Conservation (phyloP, 2,888 invertebrate species). For the Drosophila percnosoma region DNA sequence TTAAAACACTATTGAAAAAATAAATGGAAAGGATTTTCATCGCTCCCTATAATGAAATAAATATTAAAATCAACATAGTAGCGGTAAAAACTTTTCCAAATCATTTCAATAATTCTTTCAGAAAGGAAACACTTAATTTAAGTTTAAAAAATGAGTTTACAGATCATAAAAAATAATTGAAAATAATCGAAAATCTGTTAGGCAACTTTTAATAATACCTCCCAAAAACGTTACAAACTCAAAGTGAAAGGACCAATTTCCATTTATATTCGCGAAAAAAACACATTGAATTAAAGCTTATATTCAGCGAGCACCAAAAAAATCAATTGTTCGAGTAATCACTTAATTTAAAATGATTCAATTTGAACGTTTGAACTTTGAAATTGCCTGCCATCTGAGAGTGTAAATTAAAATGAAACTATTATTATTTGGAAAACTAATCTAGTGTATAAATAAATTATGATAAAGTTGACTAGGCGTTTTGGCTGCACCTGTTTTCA, state of each 20-base stretch:
- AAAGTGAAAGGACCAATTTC: constrained; percentile 19
- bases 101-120: not conserved
- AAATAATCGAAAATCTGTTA: not conserved
- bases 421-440: constrained; percentile 20
- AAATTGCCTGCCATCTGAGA: not conserved
- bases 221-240: not conserved
- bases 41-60: not conserved
- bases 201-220: not conserved
- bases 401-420: constrained; percentile 13
- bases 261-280: not conserved
- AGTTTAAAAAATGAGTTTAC: not conserved
- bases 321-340: not conserved
- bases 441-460: constrained; percentile 22
- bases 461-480: constrained; percentile 6
- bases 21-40: not conserved
- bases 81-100: not conserved
- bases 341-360: constrained; percentile 6
- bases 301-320: not conserved
- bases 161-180: not conserved
- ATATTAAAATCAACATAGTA: not conserved
- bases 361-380: not conserved
- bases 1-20: not conserved
- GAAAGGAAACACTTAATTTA: not conserved
- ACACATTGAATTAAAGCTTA: not conserved
- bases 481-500: constrained; percentile 34